These are phyloP conservation scores for Myathropa florea DNA, from an alignment of 2,888 invertebrate species.

Conservation along the genomic window DNA sequence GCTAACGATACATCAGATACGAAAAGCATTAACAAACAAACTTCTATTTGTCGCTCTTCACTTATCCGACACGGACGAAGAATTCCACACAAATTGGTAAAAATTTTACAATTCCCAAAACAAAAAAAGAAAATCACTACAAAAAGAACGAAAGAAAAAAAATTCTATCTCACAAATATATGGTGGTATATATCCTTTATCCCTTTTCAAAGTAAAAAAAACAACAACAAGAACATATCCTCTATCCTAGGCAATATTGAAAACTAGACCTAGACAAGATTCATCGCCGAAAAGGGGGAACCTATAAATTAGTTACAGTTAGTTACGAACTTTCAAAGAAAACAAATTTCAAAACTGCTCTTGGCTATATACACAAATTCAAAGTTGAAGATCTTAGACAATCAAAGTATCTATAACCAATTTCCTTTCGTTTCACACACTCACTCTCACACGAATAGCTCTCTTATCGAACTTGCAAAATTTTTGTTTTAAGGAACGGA, in stretches of 20 bases:
- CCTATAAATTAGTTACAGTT: background rate
- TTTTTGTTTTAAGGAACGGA: constrained; percentile 39
- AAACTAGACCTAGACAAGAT: constrained; percentile 29
- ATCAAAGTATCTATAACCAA: constrained; percentile 44
- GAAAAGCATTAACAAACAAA: background rate
- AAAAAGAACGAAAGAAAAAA: background rate
- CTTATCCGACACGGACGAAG: constrained; percentile 53
- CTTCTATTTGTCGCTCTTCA: constrained; percentile 42
- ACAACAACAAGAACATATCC: constrained; percentile 3
- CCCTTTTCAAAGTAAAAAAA: constrained; percentile 9
- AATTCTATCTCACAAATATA: constrained; percentile 28
- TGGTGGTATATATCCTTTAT: constrained; percentile 58
- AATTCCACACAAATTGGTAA: constrained; percentile 68
- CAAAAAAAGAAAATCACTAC: constrained; percentile 22
- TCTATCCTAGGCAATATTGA: background rate
- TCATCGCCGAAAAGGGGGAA: constrained; percentile 45
- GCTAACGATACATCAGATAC: constrained; percentile 2
- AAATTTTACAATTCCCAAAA: constrained; percentile 11
- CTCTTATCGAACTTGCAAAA: background rate
- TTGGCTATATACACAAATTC: constrained; percentile 50
- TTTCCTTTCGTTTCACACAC: background rate
- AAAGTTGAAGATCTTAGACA: constrained; percentile 30
- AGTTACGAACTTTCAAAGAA: constrained; percentile 30
- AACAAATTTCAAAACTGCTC: constrained; percentile 34
- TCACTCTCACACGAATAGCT: constrained; percentile 9